Base-by-base conservation (phyloP, 2,113 vertebrate genomes). In the Pandion haliaetus region DNA sequence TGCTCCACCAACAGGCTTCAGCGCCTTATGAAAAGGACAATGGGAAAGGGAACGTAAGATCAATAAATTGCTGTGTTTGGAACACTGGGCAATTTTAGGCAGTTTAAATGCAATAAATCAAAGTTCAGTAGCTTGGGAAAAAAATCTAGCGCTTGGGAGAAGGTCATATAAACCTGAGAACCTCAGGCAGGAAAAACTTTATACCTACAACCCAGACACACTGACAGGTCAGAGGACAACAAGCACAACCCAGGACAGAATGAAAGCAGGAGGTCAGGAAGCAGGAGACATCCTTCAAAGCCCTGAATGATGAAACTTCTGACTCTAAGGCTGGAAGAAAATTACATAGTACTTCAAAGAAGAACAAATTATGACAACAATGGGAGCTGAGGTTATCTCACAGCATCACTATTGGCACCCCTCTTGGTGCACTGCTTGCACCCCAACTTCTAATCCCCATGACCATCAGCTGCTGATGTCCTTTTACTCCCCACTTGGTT, bases 81-180 rank as follows among this genome's bases (percentile, higher is more conserved):
- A 95, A 49, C 36, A 74, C 40, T 31, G 54, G 25, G 36, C 9
- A 77, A 83, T 77, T 74, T 93, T 67, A 95, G 55, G 65, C 40
- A 61, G 62, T 72, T 93, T 86, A 95, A 88, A 93, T 38, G 14
- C 55, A 82, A 88, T 82, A 94, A 88, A 94, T 88, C 80, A 81
- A 91, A 96, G 72, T 82, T 94, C 57, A 80, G 31, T 29, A 74
- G 42, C 38, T 50, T 45, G 44, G 47, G 42, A 50, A 54, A 82
- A 96, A 94, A 70, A 91, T 52, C 50, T 36, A 40, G 52, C 62
- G 4, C 84, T 34, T 81, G n/a, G 40, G 49, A 82, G 29, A 71
- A 87, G 40, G 86, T 80, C 62, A 76, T 23, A 81, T 12, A 91
- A 95, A 91, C 49, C 69, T 69, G 59, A 81, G 55, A 95, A 61